phyloP scores from a whole-genome alignment of 2,797 vertebrate genomes.

The Danio aesculapii region DNA sequence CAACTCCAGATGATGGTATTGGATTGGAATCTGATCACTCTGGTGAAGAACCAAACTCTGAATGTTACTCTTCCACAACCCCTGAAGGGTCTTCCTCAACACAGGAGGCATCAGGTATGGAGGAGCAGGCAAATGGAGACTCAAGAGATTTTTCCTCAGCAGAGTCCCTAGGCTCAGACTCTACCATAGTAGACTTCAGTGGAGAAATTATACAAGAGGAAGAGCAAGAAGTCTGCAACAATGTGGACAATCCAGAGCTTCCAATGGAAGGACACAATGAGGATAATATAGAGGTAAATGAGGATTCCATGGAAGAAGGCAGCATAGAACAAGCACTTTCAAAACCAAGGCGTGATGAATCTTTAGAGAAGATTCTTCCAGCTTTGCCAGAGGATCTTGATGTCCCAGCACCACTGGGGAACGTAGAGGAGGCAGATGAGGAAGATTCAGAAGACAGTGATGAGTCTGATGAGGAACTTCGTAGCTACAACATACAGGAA shows the following conservation, averaged over 20 bases:
- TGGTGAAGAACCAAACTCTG: slow-evolving; percentile 76
- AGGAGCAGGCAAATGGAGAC: slow-evolving; percentile 65
- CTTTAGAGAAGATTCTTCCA: slow-evolving; percentile 67
- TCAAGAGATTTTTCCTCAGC: slow-evolving; percentile 67
- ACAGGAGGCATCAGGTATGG: slow-evolving; percentile 68
- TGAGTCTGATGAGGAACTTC: slow-evolving; percentile 92
- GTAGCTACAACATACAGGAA: slow-evolving; percentile 93
- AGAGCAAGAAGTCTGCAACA: slow-evolving; percentile 86
- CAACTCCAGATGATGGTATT: slow-evolving; percentile 78
- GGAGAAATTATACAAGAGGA: slow-evolving; percentile 81
- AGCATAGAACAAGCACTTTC: slow-evolving; percentile 70
- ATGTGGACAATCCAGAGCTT: slow-evolving; percentile 86
- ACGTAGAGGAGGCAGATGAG: slow-evolving; percentile 81
- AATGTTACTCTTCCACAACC: slow-evolving; percentile 69
- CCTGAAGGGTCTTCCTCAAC: slow-evolving; percentile 70
- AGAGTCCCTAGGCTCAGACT: slow-evolving; percentile 70
- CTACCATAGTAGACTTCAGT: slow-evolving; percentile 67
- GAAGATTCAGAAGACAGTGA: slow-evolving; percentile 95
- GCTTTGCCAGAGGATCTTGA: slow-evolving; percentile 73
- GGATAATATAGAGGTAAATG: slow-evolving; percentile 53
- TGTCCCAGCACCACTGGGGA: slow-evolving; percentile 78
- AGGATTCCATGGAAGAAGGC: slow-evolving; percentile 65
- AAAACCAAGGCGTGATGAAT: slow-evolving; percentile 68
- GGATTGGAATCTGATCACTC: slow-evolving; percentile 79
- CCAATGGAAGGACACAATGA: slow-evolving; percentile 57